Evolutionary conservation across 2,888 invertebrate species (phyloP), one percentile per base, ranked within the genome.

Genomic region (Cerastis leucographa): DNA sequence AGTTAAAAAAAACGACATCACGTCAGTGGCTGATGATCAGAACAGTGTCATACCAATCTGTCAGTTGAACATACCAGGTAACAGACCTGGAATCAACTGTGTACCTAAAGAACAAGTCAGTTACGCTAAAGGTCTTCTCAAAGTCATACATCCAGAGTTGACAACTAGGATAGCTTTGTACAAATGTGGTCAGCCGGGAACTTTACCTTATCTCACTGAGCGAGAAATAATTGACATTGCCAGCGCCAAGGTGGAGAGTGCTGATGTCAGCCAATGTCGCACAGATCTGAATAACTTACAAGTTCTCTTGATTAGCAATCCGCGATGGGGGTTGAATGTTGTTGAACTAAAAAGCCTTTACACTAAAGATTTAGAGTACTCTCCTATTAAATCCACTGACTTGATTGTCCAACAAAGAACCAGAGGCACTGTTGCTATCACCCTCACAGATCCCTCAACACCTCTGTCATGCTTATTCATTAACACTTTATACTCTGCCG

Each of bases 311-410:
- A 96, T 97, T 59, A 97, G 97, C 79, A 98, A 98, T 92, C 98
- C 98, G 0, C 97, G 97, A 70, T 98, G 98, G 98, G 98, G 97
- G 17, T 96, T 98, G 22, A 97, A 96, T 84, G 96, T 98, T 22
- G 96, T 97, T 12, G 94, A 96, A 83, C 82, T 94, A 1, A 93
- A 95, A 66, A 95, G 90, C 68, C 85, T 93, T 29, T 95, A 96
- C 83, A 92, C 93, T n/a, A 93, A 93, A 85, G 94, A 94, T 89
- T 93, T 90, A 35, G 95, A 95, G 12, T 95, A 90, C 80, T 78
- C 91, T 7, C 87, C 91, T 0, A 89, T 97, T 6, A 88, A 87
- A 29, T 91, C 94, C 4, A 94, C 94, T 92, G 97, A 97, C 78
- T 89, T 96, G 85, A 95, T 97, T 54, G 95, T 97, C 35, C 95